phyloP scores from a whole-genome alignment of 30 jellyfish, hydroid and myxozoan genomes.

The Clytia hemisphaerica region DNA sequence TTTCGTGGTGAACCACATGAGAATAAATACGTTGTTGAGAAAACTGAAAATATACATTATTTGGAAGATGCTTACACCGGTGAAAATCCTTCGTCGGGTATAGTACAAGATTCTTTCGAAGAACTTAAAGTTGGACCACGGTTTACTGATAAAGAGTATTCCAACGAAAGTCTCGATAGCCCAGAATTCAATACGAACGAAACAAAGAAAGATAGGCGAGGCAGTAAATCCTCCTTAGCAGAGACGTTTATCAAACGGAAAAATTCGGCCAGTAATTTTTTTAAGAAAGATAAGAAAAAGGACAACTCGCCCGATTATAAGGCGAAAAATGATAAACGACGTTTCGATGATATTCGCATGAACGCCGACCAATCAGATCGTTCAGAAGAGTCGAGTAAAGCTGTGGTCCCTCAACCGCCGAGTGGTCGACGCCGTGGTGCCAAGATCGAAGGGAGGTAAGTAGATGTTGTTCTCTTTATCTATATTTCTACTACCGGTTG shows the following conservation, averaged over 20 bases:
- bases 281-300: background rate
- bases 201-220: too few relatives aligned
- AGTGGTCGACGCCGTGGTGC: constrained; percentile 15
- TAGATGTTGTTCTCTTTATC: background rate
- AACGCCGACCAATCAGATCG: constrained; percentile 17
- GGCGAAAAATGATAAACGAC: constrained; percentile 16
- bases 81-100: background rate
- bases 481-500: background rate
- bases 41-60: constrained; percentile 30
- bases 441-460: constrained; percentile 32
- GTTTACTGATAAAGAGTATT: too few relatives aligned
- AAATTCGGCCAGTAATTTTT: background rate
- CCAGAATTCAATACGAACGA: too few relatives aligned
- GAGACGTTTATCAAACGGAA: too few relatives aligned
- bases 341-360: background rate
- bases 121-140: too few relatives aligned
- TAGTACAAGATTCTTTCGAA: constrained; percentile 3
- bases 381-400: constrained; percentile 5
- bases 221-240: too few relatives aligned
- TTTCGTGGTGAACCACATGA: background rate
- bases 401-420: constrained; percentile 34
- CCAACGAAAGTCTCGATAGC: too few relatives aligned
- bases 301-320: background rate
- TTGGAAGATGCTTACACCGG: constrained; percentile 13
- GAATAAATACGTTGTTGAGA: constrained; percentile 36